Base-by-base conservation (phyloP, 2,113 vertebrate genomes). In the Nibea albiflora region DNA sequence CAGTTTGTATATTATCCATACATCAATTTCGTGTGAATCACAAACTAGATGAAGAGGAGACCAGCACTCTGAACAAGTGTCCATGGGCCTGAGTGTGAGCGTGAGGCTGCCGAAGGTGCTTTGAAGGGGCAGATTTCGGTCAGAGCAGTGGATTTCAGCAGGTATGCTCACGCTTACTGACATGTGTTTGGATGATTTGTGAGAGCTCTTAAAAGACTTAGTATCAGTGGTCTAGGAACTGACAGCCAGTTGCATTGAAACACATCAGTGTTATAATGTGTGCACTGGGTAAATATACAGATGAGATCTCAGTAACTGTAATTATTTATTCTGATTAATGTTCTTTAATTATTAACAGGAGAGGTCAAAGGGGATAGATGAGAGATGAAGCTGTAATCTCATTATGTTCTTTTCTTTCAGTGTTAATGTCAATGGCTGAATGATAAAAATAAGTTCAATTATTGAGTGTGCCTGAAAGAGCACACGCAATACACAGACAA, bases 1-100 rank as follows among this genome's bases (percentile, higher is more conserved):
- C 77, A 24, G 39, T 73, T 76, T 83, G 54, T 64, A 57, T 67
- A 87, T 76, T 67, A 70, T 35, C 67, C 49, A 61, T 63, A 64
- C 57, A 63, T 76, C 60, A n/a, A 49, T 78, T 80, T 76, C 46
- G 85, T 69, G 71, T 71, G 35, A 81, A 78, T 84, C 12, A 53
- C 54, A 83, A 39, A 65, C 66, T 39, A 72, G 14, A 73, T 35
- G 22, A 75, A 71, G 67, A 73, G 60, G 26, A 50, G 49, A 22
- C 3, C 78, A 31, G 60, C 24, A 26, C 71, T 85, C 61, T 73
- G 82, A 83, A 78, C 85, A 86, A 56, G 85, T 85, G 84, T 90
- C 90, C 70, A 76, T 84, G 72, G 84, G 81, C 60, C 70, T 19
- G 83, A 76, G 60, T 28, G 50, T 35, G 31, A 35, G 31, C 4